Conservation (phyloP, 2,888 invertebrate genomes). For the Orthosia gracilis region DNA sequence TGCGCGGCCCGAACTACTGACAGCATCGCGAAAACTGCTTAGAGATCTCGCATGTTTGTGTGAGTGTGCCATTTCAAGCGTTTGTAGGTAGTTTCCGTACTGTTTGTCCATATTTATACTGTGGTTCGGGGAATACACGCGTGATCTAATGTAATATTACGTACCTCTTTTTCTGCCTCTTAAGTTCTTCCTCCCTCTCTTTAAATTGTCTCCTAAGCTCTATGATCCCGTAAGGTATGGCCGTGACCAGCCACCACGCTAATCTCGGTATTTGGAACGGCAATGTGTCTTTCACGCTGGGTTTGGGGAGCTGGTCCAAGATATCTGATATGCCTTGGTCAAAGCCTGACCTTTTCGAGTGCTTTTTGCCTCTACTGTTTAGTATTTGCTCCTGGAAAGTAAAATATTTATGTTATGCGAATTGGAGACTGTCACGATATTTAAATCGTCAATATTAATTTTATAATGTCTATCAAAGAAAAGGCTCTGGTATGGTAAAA, state of each 20-base stretch:
- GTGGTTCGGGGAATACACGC: too few relatives aligned
- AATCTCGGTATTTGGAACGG: conserved; percentile 96
- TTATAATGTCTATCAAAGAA: too few relatives aligned
- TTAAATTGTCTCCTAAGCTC: conserved; percentile 80
- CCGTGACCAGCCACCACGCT: conserved; percentile 92
- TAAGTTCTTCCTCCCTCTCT: conserved; percentile 90
- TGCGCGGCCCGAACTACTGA: too few relatives aligned
- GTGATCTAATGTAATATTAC: conserved; percentile 47
- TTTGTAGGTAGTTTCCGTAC: too few relatives aligned
- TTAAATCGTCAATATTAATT: too few relatives aligned
- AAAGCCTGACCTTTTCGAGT: conserved; percentile 92
- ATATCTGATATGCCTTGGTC: conserved; percentile 92
- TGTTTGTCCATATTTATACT: too few relatives aligned
- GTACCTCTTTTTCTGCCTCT: conserved; percentile 92
- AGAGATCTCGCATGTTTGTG: too few relatives aligned
- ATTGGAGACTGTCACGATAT: not conserved
- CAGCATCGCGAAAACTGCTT: too few relatives aligned
- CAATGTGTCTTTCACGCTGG: conserved; percentile 94
- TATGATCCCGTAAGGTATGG: conserved; percentile 88
- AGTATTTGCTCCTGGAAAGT: conserved; percentile 93
- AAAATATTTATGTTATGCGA: not conserved
- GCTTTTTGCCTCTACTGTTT: conserved; percentile 92
- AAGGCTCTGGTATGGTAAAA: too few relatives aligned
- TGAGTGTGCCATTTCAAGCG: too few relatives aligned
- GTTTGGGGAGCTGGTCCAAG: conserved; percentile 93